Evolutionary conservation across 2,888 invertebrate species (phyloP), one percentile per base, ranked within the genome.

Genomic region (Pollenia griseotomentosa): DNA sequence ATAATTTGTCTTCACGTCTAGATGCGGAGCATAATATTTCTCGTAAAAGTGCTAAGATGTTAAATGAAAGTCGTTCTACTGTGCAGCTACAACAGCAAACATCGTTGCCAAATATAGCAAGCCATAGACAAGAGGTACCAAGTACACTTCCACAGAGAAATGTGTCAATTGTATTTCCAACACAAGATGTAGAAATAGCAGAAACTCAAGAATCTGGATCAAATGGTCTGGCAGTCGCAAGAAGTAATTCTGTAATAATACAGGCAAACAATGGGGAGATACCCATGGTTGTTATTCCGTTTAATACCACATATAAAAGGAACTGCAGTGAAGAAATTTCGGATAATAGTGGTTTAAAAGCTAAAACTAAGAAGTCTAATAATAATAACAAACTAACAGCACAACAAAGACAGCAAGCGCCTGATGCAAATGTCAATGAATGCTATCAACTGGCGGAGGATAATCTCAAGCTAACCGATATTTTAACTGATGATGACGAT

Each of bases 401-500:
- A 14, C 9, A 46, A 23, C 4, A 40, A 8, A 33, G 2, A 8
- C 53, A 44, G 16, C 14, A 40, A 5, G 48, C n/a, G 11, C 0
- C 48, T 66, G 10, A n/a, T 70, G n/a, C 9, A 0, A 42, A 16
- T 23, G 44, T 44, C 1, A 23, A 44, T 9, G 23, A 59, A 57
- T n/a, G 4, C 2, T n/a, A 33, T 3, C 55, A 70, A 40, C 40
- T n/a, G 3, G n/a, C 4, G 3, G 70, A 78, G 19, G 88, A 88
- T 46, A 55, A 83, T 33, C 33, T 87, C 11, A 83, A 77, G 55
- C 51, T 87, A 23, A 55, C 70, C 9, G 85, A 88, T 40, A 87
- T 88, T 23, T 66, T 89, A 12, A 89, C 89, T 0, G 89, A 89
- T 1, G 89, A 89, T 61, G 89, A 89, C 11, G 88, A 87, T 19